phyloP scores from a whole-genome alignment of 2,888 invertebrate species.

The Lasioglossum pauxillum region DNA sequence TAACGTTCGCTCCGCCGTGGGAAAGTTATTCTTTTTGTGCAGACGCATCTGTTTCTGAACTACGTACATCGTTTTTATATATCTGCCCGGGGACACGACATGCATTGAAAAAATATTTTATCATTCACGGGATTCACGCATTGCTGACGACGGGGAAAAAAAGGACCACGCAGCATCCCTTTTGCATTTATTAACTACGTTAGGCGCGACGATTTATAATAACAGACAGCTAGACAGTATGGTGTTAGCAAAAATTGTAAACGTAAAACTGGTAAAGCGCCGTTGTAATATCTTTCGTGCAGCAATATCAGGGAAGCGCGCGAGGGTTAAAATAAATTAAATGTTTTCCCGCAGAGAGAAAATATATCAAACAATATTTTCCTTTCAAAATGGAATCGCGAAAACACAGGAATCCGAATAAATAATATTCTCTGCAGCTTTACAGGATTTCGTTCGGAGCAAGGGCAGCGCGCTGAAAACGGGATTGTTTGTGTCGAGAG shows the following conservation, averaged over 20 bases:
- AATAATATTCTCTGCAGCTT: not conserved
- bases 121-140: not conserved
- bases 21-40: conserved; percentile 2
- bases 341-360: not conserved
- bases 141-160: not conserved
- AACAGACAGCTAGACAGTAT: not conserved
- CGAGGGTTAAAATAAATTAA: not conserved
- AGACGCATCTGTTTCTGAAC: not conserved
- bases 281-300: not conserved
- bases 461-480: not conserved
- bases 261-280: not conserved
- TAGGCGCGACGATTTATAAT: not conserved
- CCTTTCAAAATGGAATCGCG: not conserved
- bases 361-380: not conserved
- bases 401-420: not conserved
- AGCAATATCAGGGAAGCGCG: not conserved
- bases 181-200: not conserved
- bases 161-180: not conserved
- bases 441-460: not conserved
- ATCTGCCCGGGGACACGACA: not conserved
- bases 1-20: conserved; percentile 32
- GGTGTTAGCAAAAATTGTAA: not conserved
- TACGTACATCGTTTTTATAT: not conserved
- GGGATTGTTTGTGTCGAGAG: not conserved
- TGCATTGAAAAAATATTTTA: not conserved